Base-by-base conservation (phyloP, 53 echinoderm and acorn worm genomes). In the Zoroaster sp. region DNA sequence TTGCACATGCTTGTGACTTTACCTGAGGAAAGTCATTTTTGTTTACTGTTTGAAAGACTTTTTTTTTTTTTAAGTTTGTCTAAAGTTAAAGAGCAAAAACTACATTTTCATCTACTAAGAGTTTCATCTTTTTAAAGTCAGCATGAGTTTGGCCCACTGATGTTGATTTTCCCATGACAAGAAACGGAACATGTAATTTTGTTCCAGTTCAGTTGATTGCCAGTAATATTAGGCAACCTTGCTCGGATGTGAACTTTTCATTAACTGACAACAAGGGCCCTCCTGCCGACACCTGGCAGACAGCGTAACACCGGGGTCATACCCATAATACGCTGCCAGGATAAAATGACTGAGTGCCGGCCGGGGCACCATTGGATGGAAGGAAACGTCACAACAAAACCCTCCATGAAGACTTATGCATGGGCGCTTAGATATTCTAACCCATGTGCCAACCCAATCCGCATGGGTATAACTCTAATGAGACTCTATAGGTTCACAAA, bases 341-440 rank as follows among this genome's bases (percentile, higher is more conserved):
- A 17, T 8, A 37, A 36, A 78, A 52, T 85, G 85, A 85, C 33
- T 85, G 85, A 85, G n/a, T n/a, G n/a, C n/a, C 85, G 33, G 85
- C 23, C 49, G 7, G 37, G 25, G 1, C 20, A 4, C 3, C 2
- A 47, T 10, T 69, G 47, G 69, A 67, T 70, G 37, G 23, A n/a
- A n/a, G n/a, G n/a, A 85, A 85, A 71, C 47, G 32, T 71, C 45
- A 85, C 71, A 85, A 83, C n/a, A 37, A 49, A 85, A 85, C 47
- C 85, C 35, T 32, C 37, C 25, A 18, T 35, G 35, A 46, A 47
- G 53, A 18, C 66, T 46, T 45, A 40, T 69, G 69, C 69, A n/a
- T 47, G 83, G 83, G 69, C 30, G 25, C 42, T 45, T 34, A 21
- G 66, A 25, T 46, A 9, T 47, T 69, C 31, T 6, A 45, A 35